Evolutionary conservation across 2,113 vertebrate genomes (phyloP).

Genomic region (Eleginops maclovinus): DNA sequence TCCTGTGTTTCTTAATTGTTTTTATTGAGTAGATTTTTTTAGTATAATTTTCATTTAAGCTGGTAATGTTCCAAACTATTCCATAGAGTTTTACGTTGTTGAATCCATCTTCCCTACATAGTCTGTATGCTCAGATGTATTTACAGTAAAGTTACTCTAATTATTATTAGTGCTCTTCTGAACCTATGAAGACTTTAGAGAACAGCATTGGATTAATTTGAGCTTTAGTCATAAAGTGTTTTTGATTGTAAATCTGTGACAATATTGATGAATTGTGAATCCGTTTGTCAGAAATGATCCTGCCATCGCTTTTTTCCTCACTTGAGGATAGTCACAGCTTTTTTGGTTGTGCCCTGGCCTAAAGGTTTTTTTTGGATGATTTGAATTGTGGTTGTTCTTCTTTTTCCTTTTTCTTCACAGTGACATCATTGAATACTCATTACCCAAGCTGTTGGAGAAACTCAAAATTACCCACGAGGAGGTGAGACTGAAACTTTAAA

Average conservation of each 20-base stretch:
- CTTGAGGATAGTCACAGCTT: neutral
- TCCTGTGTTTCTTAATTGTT: neutral
- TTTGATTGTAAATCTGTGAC: neutral
- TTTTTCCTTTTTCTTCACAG: conserved; percentile 61
- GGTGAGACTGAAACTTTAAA: conserved; percentile 69
- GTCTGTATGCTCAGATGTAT: neutral
- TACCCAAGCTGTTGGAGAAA: conserved; percentile 79
- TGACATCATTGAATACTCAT: conserved; percentile 82
- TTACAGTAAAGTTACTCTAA: neutral
- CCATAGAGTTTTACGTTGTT: neutral
- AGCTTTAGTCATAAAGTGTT: neutral
- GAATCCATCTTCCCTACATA: neutral
- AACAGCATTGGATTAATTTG: neutral
- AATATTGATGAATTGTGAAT: neutral
- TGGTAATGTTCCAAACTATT: neutral
- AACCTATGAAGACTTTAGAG: neutral
- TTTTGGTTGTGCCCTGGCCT: neutral
- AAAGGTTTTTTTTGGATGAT: neutral
- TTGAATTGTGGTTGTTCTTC: neutral
- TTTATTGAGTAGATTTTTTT: neutral
- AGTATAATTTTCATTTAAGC: neutral
- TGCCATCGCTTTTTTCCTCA: neutral
- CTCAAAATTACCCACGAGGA: conserved; percentile 80
- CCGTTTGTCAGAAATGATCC: neutral
- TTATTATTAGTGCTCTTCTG: neutral